phyloP scores from a whole-genome alignment of 2,888 invertebrate species.

The Pseudococcus longispinus region DNA sequence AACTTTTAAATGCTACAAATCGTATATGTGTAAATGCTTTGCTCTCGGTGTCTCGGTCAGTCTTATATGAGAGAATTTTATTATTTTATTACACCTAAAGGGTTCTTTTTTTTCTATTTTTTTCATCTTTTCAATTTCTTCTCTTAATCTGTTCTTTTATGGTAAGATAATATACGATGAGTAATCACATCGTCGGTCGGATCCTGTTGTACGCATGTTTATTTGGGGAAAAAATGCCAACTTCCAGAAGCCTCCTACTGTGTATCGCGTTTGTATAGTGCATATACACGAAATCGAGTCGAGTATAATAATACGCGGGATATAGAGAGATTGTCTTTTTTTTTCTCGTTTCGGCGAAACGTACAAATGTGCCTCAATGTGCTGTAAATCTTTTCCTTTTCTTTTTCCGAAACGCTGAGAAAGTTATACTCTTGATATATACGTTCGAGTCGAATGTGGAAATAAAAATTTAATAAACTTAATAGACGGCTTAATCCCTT shows the following conservation, averaged over 20 bases:
- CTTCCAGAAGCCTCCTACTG: constrained; percentile 11
- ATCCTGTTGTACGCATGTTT: background rate
- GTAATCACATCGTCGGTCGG: background rate
- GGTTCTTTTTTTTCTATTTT: background rate
- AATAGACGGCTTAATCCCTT: constrained; percentile 31
- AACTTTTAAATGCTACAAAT: background rate
- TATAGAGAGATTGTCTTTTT: too few relatives aligned
- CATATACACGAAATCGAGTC: background rate
- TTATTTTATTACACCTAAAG: constrained; percentile 1
- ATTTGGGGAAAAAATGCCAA: background rate
- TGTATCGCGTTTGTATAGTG: background rate
- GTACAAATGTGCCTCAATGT: too few relatives aligned
- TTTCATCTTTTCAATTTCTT: background rate
- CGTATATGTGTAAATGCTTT: background rate
- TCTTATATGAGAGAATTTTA: background rate
- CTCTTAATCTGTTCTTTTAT: background rate
- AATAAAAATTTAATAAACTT: constrained; percentile 27
- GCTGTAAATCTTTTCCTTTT: background rate
- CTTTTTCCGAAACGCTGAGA: background rate
- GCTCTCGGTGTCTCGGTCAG: background rate
- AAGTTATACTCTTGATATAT: background rate
- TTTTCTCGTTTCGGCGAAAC: too few relatives aligned
- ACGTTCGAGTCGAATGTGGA: background rate
- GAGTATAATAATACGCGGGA: too few relatives aligned
- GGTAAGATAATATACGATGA: background rate